Base-by-base conservation (phyloP, 2,113 vertebrate genomes). In the Chloebia gouldiae region DNA sequence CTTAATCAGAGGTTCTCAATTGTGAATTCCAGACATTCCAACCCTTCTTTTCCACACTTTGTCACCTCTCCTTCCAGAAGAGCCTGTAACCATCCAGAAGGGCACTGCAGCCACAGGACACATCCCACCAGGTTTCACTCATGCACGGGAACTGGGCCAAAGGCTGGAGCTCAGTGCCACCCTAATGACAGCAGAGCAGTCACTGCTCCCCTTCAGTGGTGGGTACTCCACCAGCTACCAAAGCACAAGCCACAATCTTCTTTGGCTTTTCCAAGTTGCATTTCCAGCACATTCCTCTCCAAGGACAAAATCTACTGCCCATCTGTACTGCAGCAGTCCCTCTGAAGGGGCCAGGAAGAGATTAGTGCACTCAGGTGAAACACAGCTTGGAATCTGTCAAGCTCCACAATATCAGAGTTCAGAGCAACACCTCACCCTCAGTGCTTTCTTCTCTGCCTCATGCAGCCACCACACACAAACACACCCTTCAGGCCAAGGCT, bases 381-480 rank as follows among this genome's bases (percentile, higher is more conserved):
- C 33, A 61, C 33, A 39, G 28, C 33, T 35, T 53, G 72, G 47
- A 63, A 79, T 15, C 40, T 30, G 15, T 21, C 24, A 31, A 45
- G 6, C 42, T 53, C 31, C 37, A 18, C 37, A 42, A 8, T 2
- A 5, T 33, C 18, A 42, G 33, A 64, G n/a, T 13, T 72, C 21
- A 31, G 35, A 65, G 59, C 3, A 0, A 19, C 4, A 2, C 33
- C 20, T 50, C 3, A 0, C 33, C 40, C 33, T 25, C 39, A 10
- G 30, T 6, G 11, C 33, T 51, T 27, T 15, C 49, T 76, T 4
- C 56, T 78, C 22, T 51, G 45, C 15, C 83, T 28, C 0, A 0
- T 0, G 11, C 15, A 60, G 18, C 54, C 73, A 1, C 23, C 18
- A 40, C 14, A 15, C 2, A 35, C 21, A 18, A 3, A 39, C 7